These are phyloP conservation scores for Dissostichus mawsoni DNA, from an alignment of 2,113 vertebrate genomes.

Conservation along the genomic window DNA sequence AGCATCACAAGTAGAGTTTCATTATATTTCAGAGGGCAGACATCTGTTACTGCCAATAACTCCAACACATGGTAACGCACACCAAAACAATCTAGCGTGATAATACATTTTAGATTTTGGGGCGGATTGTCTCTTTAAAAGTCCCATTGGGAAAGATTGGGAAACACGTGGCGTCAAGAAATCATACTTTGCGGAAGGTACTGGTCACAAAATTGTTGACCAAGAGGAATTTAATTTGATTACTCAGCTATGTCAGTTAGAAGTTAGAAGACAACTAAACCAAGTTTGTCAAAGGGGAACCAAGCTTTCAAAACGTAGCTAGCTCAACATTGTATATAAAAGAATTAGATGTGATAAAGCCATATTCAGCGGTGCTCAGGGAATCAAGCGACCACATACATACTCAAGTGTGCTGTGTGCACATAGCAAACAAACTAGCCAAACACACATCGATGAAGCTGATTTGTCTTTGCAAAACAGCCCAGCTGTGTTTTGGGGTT, in stretches of 20 bases:
- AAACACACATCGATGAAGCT: not conserved
- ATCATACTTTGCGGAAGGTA: conserved; percentile 38
- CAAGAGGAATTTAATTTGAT: conserved; percentile 45
- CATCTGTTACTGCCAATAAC: too few relatives aligned
- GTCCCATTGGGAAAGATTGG: not conserved
- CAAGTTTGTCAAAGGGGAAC: not conserved
- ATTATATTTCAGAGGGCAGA: too few relatives aligned
- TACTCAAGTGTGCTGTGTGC: not conserved
- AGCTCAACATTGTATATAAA: not conserved
- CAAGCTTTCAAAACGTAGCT: not conserved
- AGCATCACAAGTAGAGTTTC: too few relatives aligned
- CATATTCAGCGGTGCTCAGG: not conserved
- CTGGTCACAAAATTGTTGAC: conserved; percentile 29
- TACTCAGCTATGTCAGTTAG: conserved; percentile 35
- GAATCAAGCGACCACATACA: not conserved
- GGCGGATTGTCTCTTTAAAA: not conserved
- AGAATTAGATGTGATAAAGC: not conserved
- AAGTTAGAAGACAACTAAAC: conserved; percentile 13
- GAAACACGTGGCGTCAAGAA: conserved; percentile 11
- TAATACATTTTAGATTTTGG: too few relatives aligned
- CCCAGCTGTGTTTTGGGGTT: conserved; percentile 3
- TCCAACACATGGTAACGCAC: too few relatives aligned
- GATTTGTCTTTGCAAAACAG: not conserved
- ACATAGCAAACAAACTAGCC: not conserved
- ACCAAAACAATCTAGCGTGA: too few relatives aligned